These are phyloP conservation scores for Oceanites oceanicus DNA, from an alignment of 2,113 vertebrate species.

Conservation along the genomic window DNA sequence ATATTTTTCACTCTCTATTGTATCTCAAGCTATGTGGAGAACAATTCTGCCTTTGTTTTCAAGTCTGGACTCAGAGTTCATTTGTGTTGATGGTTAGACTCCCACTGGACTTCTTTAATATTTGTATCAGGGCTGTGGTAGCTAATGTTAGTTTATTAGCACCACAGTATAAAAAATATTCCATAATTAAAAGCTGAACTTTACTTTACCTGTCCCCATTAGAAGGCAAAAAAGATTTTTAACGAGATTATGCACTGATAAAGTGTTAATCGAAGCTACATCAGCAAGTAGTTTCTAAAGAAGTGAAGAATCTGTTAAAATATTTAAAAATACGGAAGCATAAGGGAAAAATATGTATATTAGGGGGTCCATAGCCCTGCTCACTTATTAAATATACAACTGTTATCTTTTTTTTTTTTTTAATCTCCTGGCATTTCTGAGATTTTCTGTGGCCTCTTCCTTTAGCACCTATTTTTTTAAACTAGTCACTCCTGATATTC, in stretches of 20 bases:
- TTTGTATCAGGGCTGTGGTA: neutral
- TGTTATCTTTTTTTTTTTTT: neutral
- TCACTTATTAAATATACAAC: neutral
- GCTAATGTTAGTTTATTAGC: neutral
- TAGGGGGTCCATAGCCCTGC: neutral
- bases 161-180: neutral
- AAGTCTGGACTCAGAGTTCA: neutral
- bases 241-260: neutral
- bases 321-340: neutral
- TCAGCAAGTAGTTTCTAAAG: neutral
- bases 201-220: neutral
- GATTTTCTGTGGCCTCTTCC: neutral
- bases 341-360: neutral
- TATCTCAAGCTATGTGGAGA: neutral
- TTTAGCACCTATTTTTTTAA: neutral
- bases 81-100: neutral
- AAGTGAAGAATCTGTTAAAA: neutral
- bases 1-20: neutral
- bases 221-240: neutral
- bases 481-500: neutral
- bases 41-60: neutral
- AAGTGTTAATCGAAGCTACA: neutral
- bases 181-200: neutral
- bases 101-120: neutral
- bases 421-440: neutral